phyloP scores from a whole-genome alignment of 1,140 invertebrate species.

The Polypedilum pembai region DNA sequence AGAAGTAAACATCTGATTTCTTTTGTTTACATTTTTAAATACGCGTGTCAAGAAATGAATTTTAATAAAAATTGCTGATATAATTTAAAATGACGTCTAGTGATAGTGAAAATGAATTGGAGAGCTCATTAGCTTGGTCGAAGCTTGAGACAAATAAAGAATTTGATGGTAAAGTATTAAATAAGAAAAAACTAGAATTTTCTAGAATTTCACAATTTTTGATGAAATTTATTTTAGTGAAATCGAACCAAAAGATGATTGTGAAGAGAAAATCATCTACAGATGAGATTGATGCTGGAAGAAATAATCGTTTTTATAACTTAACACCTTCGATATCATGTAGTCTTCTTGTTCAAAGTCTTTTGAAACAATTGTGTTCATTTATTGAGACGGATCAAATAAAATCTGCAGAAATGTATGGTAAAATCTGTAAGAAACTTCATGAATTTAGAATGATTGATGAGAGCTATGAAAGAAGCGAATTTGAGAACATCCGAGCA shows the following conservation, averaged over 20 bases:
- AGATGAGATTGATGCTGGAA: background rate
- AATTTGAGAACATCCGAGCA: constrained; percentile 55
- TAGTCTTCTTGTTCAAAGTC: constrained; percentile 55
- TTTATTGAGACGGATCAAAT: constrained; percentile 51
- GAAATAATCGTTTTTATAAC: background rate
- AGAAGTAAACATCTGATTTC: too few relatives aligned
- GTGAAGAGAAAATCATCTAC: background rate
- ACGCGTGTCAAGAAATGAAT: too few relatives aligned
- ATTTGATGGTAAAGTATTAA: background rate
- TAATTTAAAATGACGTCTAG: too few relatives aligned
- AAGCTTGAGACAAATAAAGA: background rate
- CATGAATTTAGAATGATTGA: constrained; percentile 59
- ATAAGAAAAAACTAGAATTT: background rate
- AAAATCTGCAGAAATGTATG: constrained; percentile 51
- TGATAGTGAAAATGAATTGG: too few relatives aligned
- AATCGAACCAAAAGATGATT: background rate
- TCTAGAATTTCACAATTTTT: background rate
- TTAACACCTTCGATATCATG: constrained; percentile 44
- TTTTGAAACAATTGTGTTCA: constrained; percentile 55
- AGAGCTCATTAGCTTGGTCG: background rate
- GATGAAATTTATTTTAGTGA: background rate
- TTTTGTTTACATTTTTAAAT: too few relatives aligned
- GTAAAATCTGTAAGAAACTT: constrained; percentile 55
- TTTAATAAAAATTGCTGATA: too few relatives aligned
- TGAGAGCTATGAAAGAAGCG: constrained; percentile 54